Percentiles rank a stretch among this genome's conserved stretches.
phyloP scores from a whole-genome alignment of 1,140 invertebrate species.

The Drosophila suzukii region DNA sequence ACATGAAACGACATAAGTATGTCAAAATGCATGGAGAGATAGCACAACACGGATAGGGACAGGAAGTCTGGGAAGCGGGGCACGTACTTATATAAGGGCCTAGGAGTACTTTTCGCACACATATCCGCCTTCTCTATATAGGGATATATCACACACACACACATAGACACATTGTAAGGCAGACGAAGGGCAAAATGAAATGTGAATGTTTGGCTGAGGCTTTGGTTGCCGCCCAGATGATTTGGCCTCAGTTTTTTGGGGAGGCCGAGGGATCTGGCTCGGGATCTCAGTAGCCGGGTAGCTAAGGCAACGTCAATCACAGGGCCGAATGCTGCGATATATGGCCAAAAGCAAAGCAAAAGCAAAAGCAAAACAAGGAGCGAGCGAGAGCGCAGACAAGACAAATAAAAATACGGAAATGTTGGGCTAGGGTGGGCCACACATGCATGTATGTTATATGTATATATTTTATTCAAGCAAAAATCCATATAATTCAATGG shows the following conservation, averaged over 20 bases:
- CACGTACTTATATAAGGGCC: constrained; percentile 79
- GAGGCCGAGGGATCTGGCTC: constrained; percentile 8
- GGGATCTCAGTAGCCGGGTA: constrained; percentile 51
- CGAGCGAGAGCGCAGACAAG: constrained; percentile 32
- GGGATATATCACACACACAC: constrained; percentile 36
- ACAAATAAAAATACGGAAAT: constrained; percentile 75
- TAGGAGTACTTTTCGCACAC: constrained; percentile 67
- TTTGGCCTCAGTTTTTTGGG: constrained; percentile 47
- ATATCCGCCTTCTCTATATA: constrained; percentile 36
- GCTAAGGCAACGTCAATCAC: constrained; percentile 75
- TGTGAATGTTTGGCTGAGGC: constrained; percentile 61
- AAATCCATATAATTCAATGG: constrained; percentile 83
- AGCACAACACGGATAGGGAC: constrained; percentile 46
- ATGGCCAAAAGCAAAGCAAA: constrained; percentile 46
- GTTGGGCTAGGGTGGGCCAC: constrained; percentile 57
- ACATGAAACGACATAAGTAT: constrained; percentile 83
- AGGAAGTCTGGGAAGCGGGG: constrained; percentile 35
- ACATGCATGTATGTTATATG: constrained; percentile 19
- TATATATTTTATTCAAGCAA: constrained; percentile 71
- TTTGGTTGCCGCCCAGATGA: constrained; percentile 82
- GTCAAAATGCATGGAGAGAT: constrained; percentile 80
- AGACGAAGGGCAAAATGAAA: constrained; percentile 72
- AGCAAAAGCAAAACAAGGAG: constrained; percentile 59
- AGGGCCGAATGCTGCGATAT: constrained; percentile 49
- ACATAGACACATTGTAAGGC: constrained; percentile 39